Evolutionary conservation across 2,888 invertebrate genomes (phyloP).

Genomic region (Chironomus tentans): DNA sequence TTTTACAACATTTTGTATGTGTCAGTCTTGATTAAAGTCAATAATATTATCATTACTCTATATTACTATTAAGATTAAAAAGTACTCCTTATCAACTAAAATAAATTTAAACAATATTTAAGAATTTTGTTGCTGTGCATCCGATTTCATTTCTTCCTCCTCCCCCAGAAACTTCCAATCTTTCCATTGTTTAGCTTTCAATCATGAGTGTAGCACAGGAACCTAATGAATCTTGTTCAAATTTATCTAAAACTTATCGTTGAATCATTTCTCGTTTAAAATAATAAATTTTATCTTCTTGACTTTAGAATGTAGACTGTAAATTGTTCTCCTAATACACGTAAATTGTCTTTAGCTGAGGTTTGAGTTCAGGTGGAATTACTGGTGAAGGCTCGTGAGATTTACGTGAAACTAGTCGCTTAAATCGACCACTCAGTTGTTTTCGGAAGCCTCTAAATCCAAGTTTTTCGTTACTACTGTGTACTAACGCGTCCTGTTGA

Average conservation of each 20-base stretch:
- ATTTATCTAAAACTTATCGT: neutral
- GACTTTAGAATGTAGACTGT: neutral
- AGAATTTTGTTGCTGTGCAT: neutral
- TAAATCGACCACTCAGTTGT: conserved; percentile 78
- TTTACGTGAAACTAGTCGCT: conserved; percentile 76
- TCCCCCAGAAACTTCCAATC: neutral
- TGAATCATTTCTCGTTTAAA: neutral
- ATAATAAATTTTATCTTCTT: neutral
- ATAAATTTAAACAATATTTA: neutral
- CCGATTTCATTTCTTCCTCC: neutral
- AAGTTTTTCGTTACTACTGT: conserved; percentile 55
- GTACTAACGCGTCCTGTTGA: conserved; percentile 70
- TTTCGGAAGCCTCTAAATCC: conserved; percentile 77
- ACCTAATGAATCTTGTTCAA: neutral
- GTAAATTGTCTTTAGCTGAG: conserved; percentile 80
- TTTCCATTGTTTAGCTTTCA: neutral
- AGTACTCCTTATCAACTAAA: neutral
- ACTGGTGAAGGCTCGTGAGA: conserved; percentile 70
- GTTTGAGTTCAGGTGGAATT: conserved; percentile 78
- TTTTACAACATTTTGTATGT: conserved; percentile 15
- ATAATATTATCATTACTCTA: neutral
- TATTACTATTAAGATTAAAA: neutral
- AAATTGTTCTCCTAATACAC: conserved; percentile 54
- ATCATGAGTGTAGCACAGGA: neutral
- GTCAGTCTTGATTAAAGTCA: conserved; percentile 20